Base-by-base conservation (phyloP, 2,888 invertebrate genomes). In the Oegoconia quadripuncta region DNA sequence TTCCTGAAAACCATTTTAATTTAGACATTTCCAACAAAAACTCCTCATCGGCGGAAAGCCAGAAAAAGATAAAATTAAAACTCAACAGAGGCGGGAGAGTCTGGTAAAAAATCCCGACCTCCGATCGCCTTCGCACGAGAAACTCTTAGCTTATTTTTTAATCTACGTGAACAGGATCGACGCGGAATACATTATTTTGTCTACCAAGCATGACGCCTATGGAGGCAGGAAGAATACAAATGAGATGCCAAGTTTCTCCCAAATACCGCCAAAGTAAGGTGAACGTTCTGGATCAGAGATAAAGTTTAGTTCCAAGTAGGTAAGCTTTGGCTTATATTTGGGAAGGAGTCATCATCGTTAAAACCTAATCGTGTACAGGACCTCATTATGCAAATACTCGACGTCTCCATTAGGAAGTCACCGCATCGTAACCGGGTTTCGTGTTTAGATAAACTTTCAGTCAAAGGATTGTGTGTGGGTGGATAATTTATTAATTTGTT, bases 301-400 rank as follows among this genome's bases (percentile, higher is more conserved):
- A 64, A 37, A 48, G 64, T 51, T 42, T n/a, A 28, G 16, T 61
- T 55, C 68, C 12, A 34, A 11, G 14, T 42, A 37, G 46, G 12
- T 13, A 35, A 42, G 41, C 35, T 20, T 37, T 44, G 54, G 43
- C 56, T 46, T 44, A 40, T 48, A 44, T 34, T 25, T 27, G 17
- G 26, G 27, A 64, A 61, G 56, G 61, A 73, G 73, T 78, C 77
- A 78, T 80, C 78, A 76, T 79, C 81, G 75, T 82, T 80, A 81
- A 78, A 78, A 72, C 66, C 76, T 77, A 79, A 82, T 82, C 80
- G 73, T 64, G 73, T 72, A 75, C 74, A 73, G 73, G 63, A 66
- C 66, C 73, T 77, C 78, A 79, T 81, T 81, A 82, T 79, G 81
- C 66, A 72, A 76, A 68, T 50, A 60, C 53, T 63, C 57, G 59